Base-by-base conservation (phyloP, 2,113 vertebrate species). In the Rana temporaria region DNA sequence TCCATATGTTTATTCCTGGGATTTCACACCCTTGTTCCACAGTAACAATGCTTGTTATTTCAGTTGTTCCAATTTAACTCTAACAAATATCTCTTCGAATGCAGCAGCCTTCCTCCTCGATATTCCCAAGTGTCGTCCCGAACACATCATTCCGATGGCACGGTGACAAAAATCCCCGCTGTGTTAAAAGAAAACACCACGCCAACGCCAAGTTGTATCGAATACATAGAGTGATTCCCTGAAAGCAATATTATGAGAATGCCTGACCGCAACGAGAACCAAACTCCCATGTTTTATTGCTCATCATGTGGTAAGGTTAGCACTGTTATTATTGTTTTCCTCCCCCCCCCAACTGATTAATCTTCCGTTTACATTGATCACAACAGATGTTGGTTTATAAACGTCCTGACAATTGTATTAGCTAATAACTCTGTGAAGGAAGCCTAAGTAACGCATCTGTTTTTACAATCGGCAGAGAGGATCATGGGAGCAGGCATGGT, bases 401-500 rank as follows among this genome's bases (percentile, higher is more conserved):
- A 93, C 92, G 90, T 90, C 91, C 91, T 91, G 89, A 93, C 93
- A 92, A 91, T 93, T 92, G 88, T 92, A 92, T 93, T 94, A 94
- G 92, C 89, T 94, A 95, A 93, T 93, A 95, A 93, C 89, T 92
- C 85, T 87, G 91, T 88, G 88, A 91, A 94, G 91, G 93, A 94
- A 94, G 93, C 52, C 87, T 89, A 92, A 92, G 92, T 92, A 92
- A 91, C 87, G 94, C 93, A 94, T 95, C 93, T 95, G 94, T 94
- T 95, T 94, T 94, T 94, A 91, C 93, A 94, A 93, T 93, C 90
- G 88, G 89, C 93, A 91, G 91, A 93, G 92, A 94, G 93, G 91
- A 95, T 95, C 92, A 93, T 95, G 94, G 94, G 94, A 95, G 90
- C 93, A 91, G 90, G 88, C 93, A 93, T 88, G 93, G 93, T 95